Evolutionary conservation across 2,888 invertebrate genomes (phyloP), one percentile per base, ranked within the genome.

Genomic region (Fragum whitleyi): DNA sequence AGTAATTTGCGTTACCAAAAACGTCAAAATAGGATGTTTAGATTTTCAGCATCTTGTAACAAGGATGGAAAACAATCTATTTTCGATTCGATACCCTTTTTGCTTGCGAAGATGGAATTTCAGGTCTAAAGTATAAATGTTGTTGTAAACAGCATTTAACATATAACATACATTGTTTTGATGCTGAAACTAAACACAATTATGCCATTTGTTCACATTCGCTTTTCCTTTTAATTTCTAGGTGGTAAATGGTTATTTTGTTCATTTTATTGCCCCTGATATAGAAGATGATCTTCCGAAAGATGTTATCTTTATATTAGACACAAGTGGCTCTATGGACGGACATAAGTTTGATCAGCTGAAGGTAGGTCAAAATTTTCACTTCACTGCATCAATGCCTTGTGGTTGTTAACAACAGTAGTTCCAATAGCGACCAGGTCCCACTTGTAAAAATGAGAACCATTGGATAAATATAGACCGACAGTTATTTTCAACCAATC

Each of bases 241-340:
- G 91, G 91, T 94, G 7, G 91, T 93, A 62, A 94, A 94, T 81
- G 96, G 96, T 0, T 96, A 96, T 93, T 97, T 97, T 93, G 96
- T 96, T 0, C 96, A 97, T 90, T 96, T 96, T 94, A 96, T 96
- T 92, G 96, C 96, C 2, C 96, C 97, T 0, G 92, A 94, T 2
- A 95, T 95, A 29, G 70, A 86, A 23, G 32, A 85, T 2, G 84
- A 88, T 19, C 62, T 91, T 7, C 85, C 88, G 7, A 96, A 96
- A 92, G 95, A 96, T 89, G 95, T 96, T 6, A 95, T 96, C 16
- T 97, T 97, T 92, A 96, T 96, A 29, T 94, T 97, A 89, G 97
- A 97, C 92, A 96, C 96, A 0, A 96, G 96, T 47, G 96, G 96
- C 19, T 96, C 96, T 73, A 97, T 97, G 97, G 94, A 94, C 88